Evolutionary conservation across 2,113 vertebrate genomes (phyloP).

Genomic region (Aix galericulata): DNA sequence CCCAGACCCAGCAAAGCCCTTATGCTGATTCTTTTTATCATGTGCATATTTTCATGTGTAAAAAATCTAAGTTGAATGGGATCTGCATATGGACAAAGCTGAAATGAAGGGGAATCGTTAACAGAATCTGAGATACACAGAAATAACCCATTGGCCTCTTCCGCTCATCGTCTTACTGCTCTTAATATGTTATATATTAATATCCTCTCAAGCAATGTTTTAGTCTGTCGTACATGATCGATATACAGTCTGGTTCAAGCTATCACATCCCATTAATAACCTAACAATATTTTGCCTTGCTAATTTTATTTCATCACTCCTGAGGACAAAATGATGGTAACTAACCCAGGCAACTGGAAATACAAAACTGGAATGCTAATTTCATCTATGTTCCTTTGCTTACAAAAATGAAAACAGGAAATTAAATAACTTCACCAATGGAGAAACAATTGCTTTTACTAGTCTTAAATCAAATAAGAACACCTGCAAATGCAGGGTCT

Average conservation of each 20-base stretch:
- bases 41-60: neutral
- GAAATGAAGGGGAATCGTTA: neutral
- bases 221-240: neutral
- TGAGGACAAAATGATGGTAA: slow-evolving; percentile 22
- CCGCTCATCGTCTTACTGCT: slow-evolving; percentile 12
- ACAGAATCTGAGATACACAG: neutral
- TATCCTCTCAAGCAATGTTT: slow-evolving; percentile 3
- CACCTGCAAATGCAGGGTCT: neutral
- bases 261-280: slow-evolving; percentile 29
- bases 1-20: neutral
- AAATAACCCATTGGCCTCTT: neutral
- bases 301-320: slow-evolving; percentile 55
- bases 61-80: neutral
- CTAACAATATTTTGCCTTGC: neutral
- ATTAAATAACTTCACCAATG: slow-evolving; percentile 42
- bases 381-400: slow-evolving; percentile 23
- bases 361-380: slow-evolving; percentile 20
- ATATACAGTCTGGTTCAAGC: slow-evolving; percentile 23
- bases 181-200: neutral
- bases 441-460: slow-evolving; percentile 42
- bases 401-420: slow-evolving; percentile 50
- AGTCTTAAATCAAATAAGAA: slow-evolving; percentile 54
- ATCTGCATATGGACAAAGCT: neutral
- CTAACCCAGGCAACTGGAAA: slow-evolving; percentile 28
- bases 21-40: neutral